phyloP scores from a whole-genome alignment of 2,113 vertebrate species.

The Passer montanus region DNA sequence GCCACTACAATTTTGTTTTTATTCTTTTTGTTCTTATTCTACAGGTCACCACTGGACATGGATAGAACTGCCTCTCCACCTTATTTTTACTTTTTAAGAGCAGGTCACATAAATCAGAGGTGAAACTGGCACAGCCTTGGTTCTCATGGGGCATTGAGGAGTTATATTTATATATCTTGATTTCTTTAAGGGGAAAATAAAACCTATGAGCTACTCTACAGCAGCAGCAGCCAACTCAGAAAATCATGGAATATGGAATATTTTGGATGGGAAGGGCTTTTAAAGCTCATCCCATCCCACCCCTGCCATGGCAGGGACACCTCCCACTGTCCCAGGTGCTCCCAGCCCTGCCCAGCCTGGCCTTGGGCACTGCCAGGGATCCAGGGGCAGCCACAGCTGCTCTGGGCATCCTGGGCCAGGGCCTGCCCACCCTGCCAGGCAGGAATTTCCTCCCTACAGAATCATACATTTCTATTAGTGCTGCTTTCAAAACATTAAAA shows the following conservation, averaged over 20 bases:
- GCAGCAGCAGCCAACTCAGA: not conserved
- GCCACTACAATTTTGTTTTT: too few species aligned
- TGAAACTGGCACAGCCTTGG: not conserved
- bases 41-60: not conserved
- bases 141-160: not conserved
- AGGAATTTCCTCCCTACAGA: not conserved
- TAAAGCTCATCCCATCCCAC: accelerated
- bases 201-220: not conserved
- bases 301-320: not conserved
- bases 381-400: not conserved
- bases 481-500: not conserved
- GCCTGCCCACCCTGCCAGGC: accelerated
- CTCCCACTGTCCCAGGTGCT: not conserved
- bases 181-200: not conserved
- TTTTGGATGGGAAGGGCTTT: not conserved
- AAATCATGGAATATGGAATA: not conserved
- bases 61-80: not conserved
- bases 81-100: not conserved
- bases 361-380: too few species aligned
- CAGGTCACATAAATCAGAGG: not conserved
- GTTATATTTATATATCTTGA: not conserved
- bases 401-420: not conserved
- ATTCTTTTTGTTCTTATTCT: not conserved
- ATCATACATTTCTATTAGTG: not conserved
- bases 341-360: too few species aligned